A percentile compares a stretch with the other conserved stretches of the same genome.
phyloP scores from a whole-genome alignment of 2,888 invertebrate genomes.

The Entomobrya multifasciata region DNA sequence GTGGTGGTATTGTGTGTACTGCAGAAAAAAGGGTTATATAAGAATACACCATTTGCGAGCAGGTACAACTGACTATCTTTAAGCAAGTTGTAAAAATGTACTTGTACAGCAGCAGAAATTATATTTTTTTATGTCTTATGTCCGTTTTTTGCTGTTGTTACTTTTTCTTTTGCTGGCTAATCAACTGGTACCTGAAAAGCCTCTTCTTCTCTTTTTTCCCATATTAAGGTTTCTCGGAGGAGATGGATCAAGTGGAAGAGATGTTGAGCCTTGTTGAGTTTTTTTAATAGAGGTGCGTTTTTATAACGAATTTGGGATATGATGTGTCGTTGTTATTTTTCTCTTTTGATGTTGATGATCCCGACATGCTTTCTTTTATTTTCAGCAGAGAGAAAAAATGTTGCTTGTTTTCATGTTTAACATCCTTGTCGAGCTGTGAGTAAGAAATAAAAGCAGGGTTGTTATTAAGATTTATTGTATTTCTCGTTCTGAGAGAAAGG shows the following conservation, averaged over 20 bases:
- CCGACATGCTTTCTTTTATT: not conserved
- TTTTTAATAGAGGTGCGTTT: not conserved
- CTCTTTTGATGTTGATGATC: not conserved
- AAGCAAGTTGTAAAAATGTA: constrained; percentile 18
- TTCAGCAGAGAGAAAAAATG: not conserved
- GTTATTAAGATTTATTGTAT: no score
- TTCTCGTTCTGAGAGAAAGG: no score
- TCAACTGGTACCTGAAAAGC: constrained; percentile 37
- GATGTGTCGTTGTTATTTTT: not conserved
- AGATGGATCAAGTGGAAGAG: not conserved
- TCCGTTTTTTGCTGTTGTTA: constrained; percentile 1
- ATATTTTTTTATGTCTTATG: not conserved
- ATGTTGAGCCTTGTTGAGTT: no score
- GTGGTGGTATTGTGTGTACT: not conserved
- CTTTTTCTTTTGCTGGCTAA: constrained; percentile 36
- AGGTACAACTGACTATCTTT: not conserved
- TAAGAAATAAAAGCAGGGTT: no score
- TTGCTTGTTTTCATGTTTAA: not conserved
- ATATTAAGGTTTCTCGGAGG: not conserved
- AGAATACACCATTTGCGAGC: not conserved
- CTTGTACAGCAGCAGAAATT: not conserved
- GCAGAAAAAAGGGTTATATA: no score
- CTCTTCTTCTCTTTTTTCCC: not conserved
- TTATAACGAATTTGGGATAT: not conserved
- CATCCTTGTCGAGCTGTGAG: no score